These are phyloP conservation scores for Ethmia dodecea DNA, from an alignment of 2,888 invertebrate species.

Conservation along the genomic window DNA sequence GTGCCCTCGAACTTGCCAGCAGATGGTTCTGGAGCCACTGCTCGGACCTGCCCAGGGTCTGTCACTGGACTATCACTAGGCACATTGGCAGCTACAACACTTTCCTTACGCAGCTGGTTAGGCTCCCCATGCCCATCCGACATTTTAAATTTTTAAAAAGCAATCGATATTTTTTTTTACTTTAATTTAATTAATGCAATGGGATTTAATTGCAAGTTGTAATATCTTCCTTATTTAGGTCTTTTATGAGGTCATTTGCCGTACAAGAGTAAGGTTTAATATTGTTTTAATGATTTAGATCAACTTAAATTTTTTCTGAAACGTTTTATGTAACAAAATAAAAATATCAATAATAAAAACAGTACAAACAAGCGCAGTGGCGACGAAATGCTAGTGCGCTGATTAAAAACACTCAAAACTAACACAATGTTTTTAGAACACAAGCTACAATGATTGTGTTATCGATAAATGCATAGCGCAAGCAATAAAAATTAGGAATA, in stretches of 20 bases:
- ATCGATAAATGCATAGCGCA: conserved; percentile 32
- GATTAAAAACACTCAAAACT: conserved; percentile 21
- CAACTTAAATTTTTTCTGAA: too few species aligned
- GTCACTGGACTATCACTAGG: conserved; percentile 86
- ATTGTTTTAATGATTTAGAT: too few species aligned
- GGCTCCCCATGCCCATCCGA: conserved; percentile 62
- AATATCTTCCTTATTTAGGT: background rate
- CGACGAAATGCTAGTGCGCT: conserved; percentile 22
- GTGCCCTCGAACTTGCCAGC: conserved; percentile 66
- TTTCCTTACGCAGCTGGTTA: conserved; percentile 55
- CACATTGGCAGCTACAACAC: conserved; percentile 63
- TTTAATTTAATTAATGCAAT: conserved; percentile 9
- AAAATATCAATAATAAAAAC: conserved; percentile 49
- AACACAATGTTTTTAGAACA: conserved; percentile 20
- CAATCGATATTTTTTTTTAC: conserved; percentile 10
- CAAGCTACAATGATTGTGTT: conserved; percentile 19
- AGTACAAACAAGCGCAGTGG: conserved; percentile 39
- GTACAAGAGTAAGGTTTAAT: too few species aligned
- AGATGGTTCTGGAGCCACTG: conserved; percentile 54
- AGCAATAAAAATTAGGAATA: conserved; percentile 35
- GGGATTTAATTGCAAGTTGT: conserved; percentile 3
- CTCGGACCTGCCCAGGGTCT: conserved; percentile 82
- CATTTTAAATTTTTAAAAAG: conserved; percentile 32
- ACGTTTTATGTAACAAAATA: conserved; percentile 23
- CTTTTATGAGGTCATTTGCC: too few species aligned